Conservation (phyloP, 2,797 vertebrate species). For the Argyrosomus regius region DNA sequence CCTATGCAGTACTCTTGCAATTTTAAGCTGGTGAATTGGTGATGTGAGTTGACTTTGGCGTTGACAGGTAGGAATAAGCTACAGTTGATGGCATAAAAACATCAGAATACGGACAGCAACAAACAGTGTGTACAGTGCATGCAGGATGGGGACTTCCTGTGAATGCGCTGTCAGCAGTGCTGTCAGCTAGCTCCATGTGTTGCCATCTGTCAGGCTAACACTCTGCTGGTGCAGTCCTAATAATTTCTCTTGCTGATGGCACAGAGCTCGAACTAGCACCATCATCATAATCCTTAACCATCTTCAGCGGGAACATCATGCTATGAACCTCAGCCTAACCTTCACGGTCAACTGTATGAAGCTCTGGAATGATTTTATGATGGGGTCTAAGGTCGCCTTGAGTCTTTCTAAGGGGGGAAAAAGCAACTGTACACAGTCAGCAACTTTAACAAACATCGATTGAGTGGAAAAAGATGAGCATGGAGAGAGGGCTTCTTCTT, state of each 20-base stretch:
- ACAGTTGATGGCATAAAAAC: conserved; percentile 65
- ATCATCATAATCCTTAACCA: conserved; percentile 79
- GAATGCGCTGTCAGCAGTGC: conserved; percentile 79
- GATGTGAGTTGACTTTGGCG: conserved; percentile 52
- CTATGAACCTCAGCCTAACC: conserved; percentile 64
- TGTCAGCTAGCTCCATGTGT: conserved; percentile 78
- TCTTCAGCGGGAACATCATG: conserved; percentile 64
- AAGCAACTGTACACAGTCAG: conserved; percentile 70
- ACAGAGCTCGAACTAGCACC: conserved; percentile 68
- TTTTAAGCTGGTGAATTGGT: conserved; percentile 55
- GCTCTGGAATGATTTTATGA: conserved; percentile 50
- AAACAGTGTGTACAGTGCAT: conserved; percentile 66
- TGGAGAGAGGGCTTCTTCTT: conserved; percentile 60
- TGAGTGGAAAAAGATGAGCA: conserved; percentile 66
- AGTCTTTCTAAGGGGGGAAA: conserved; percentile 23
- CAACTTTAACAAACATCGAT: conserved; percentile 75
- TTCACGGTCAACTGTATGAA: conserved; percentile 65
- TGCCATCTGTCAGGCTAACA: conserved; percentile 81
- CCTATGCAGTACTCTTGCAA: conserved; percentile 49
- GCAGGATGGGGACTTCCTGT: conserved; percentile 73
- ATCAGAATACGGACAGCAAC: conserved; percentile 69
- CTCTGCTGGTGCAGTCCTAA: conserved; percentile 75
- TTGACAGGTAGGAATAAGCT: conserved; percentile 62
- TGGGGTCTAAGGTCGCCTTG: conserved; percentile 39
- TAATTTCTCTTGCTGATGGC: conserved; percentile 74